Evolutionary conservation across 2,888 invertebrate species (phyloP).

Genomic region (Macrophya annulata): DNA sequence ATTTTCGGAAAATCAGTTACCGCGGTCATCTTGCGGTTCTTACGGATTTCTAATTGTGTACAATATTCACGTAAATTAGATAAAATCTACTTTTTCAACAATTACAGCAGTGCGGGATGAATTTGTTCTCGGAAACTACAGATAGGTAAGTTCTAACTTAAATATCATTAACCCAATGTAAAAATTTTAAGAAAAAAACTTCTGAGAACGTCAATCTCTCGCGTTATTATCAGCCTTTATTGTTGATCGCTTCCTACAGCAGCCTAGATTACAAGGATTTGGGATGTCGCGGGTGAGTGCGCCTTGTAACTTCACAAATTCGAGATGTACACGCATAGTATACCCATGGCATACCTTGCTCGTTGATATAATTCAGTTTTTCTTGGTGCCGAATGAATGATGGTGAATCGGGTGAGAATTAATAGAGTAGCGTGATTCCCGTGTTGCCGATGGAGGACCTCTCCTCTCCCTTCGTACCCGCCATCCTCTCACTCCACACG

Average conservation of each 20-base stretch:
- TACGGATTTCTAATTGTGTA: not conserved
- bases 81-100: not conserved
- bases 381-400: constrained; percentile 47
- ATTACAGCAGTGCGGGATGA: not conserved
- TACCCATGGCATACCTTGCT: not conserved
- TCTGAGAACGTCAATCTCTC: not conserved
- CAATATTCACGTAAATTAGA: not conserved
- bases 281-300: constrained; percentile 43
- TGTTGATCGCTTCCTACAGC: not conserved
- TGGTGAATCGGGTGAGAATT: constrained; percentile 56
- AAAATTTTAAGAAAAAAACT: not conserved
- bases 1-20: not conserved
- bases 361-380: constrained; percentile 37
- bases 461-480: not conserved
- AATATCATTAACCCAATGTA: not conserved
- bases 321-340: not conserved
- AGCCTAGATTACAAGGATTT: constrained; percentile 16
- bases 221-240: not conserved
- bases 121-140: not conserved
- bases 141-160: not conserved
- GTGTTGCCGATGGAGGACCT: constrained; percentile 51
- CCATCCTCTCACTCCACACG: constrained; percentile 34
- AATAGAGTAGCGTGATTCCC: constrained; percentile 57
- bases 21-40: not conserved
- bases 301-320: constrained; percentile 33